Conservation (phyloP, 2,888 invertebrate genomes). For the Drosophila seclusa region DNA sequence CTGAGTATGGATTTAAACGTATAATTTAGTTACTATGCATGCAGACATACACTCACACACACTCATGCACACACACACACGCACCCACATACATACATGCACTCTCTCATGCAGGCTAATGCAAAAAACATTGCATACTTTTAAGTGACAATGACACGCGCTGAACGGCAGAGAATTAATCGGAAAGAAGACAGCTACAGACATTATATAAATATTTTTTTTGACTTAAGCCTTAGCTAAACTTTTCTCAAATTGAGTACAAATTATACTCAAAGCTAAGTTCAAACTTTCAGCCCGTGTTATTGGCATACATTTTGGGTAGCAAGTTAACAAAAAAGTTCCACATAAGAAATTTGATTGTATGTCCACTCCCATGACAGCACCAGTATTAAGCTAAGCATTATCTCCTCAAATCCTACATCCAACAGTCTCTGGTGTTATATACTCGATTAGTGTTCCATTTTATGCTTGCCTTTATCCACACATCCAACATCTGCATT, state of each 20-base stretch:
- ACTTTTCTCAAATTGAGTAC: not conserved
- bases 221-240: not conserved
- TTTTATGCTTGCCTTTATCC: slow-evolving; percentile 46
- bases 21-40: slow-evolving; percentile 66
- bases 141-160: slow-evolving; percentile 25
- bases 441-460: slow-evolving; percentile 24
- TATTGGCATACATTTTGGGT: slow-evolving; percentile 18
- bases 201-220: not conserved
- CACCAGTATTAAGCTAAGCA: slow-evolving; percentile 80
- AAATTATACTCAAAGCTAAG: not conserved
- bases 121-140: slow-evolving; percentile 61
- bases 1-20: slow-evolving; percentile 30
- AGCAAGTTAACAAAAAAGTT: slow-evolving; percentile 35
- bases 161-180: slow-evolving; percentile 9
- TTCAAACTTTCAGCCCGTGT: slow-evolving; percentile 9
- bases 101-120: slow-evolving; percentile 39
- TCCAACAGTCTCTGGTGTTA: slow-evolving; percentile 49
- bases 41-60: slow-evolving; percentile 22
- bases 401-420: slow-evolving; percentile 33
- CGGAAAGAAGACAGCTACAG: not conserved
- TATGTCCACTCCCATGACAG: slow-evolving; percentile 73
- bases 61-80: slow-evolving; percentile 9
- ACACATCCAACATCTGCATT: slow-evolving; percentile 28
- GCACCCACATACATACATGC: slow-evolving; percentile 10
- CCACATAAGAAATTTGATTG: slow-evolving; percentile 36